Evolutionary conservation across 92 coral and sea anemone species (phyloP).

Genomic region (Ricordea florida): DNA sequence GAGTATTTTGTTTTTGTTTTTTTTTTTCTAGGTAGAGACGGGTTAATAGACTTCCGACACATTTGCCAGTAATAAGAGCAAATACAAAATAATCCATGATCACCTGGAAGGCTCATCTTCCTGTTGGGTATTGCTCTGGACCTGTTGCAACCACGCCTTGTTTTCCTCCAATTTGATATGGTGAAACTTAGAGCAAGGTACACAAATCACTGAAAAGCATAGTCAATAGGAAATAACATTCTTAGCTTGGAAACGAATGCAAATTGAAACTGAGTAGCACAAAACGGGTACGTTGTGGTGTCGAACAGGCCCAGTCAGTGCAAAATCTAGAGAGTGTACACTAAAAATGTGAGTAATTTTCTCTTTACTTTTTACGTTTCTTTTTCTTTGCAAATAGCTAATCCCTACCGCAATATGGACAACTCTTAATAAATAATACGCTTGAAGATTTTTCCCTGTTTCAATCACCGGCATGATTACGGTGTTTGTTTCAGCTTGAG

Average conservation of each 20-base stretch:
- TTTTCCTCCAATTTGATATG: constrained; percentile 54
- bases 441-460: no score
- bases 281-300: background rate
- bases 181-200: constrained; percentile 59
- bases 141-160: constrained; percentile 36
- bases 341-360: no score
- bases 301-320: no score
- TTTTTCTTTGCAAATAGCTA: no score
- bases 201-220: constrained; percentile 66
- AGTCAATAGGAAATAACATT: background rate
- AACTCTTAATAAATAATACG: background rate
- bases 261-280: background rate
- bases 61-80: background rate
- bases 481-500: no score
- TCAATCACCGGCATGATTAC: no score
- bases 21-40: background rate
- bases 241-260: no score
- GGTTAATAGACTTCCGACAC: background rate
- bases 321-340: no score
- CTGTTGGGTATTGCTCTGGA: constrained; percentile 12
- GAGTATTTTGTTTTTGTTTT: no score
- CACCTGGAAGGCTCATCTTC: constrained; percentile 59
- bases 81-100: constrained; percentile 5
- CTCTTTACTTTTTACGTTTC: no score
- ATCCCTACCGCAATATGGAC: background rate